Evolutionary conservation across 2,797 vertebrate genomes (phyloP).

Genomic region (Sebastes hopkinsi): DNA sequence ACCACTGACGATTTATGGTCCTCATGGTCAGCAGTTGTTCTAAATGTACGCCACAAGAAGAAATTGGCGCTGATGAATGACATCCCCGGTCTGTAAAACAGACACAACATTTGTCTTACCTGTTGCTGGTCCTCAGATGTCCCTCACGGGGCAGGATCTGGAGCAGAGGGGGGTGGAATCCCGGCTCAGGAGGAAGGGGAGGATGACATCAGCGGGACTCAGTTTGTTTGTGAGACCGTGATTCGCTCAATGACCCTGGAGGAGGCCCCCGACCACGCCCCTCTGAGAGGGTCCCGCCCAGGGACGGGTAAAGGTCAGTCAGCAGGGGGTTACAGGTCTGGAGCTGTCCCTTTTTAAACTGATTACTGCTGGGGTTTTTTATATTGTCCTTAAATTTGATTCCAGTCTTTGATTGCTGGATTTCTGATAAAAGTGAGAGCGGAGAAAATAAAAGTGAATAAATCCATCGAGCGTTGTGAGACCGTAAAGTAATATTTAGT

Average conservation of each 20-base stretch:
- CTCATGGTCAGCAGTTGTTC: not conserved
- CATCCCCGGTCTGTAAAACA: not conserved
- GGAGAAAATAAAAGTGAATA: no score
- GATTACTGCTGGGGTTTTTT: no score
- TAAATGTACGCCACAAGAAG: not conserved
- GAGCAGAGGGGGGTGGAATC: conserved; percentile 72
- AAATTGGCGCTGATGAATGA: not conserved
- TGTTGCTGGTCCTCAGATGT: conserved; percentile 65
- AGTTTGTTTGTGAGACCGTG: conserved; percentile 95
- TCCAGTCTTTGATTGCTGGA: no score
- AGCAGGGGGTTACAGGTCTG: not conserved
- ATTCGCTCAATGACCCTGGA: conserved; percentile 92
- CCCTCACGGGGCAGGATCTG: conserved; percentile 47
- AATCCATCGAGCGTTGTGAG: no score
- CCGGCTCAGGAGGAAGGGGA: conserved; percentile 88
- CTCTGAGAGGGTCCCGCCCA: conserved; percentile 75
- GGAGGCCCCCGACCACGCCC: conserved; percentile 88
- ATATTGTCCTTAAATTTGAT: no score
- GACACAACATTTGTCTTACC: not conserved
- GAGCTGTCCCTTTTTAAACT: no score
- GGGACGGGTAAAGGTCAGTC: conserved; percentile 73
- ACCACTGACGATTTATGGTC: not conserved
- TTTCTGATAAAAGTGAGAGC: no score
- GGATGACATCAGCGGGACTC: conserved; percentile 91
- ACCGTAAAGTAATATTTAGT: no score